phyloP scores from a whole-genome alignment of 2,797 vertebrate genomes.

The Hephaestus fuliginosus region DNA sequence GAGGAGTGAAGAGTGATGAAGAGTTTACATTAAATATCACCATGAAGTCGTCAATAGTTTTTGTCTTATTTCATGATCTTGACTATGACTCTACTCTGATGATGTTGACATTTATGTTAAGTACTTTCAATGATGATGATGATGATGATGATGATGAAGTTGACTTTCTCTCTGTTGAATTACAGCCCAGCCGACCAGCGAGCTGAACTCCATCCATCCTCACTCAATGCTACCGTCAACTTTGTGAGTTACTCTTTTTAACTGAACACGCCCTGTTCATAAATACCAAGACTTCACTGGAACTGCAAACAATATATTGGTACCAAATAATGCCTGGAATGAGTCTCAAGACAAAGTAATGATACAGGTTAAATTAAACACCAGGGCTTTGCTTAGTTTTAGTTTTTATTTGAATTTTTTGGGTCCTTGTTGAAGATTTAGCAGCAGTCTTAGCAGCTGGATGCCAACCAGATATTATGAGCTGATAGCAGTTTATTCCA shows the following conservation, averaged over 20 bases:
- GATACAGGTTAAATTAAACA: background rate
- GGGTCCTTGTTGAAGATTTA: too few species aligned
- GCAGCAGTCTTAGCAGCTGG: too few species aligned
- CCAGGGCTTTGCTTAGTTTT: background rate
- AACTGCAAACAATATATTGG: too few species aligned
- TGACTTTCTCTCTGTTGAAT: constrained; percentile 13
- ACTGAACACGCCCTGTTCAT: background rate
- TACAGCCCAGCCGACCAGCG: constrained; percentile 39
- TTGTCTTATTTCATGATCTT: too few species aligned
- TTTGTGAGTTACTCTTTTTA: constrained; percentile 60
- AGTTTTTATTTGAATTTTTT: background rate
- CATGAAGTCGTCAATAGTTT: too few species aligned
- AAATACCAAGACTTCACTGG: background rate
- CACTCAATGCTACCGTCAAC: constrained; percentile 36
- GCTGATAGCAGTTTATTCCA: too few species aligned
- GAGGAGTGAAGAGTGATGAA: too few species aligned
- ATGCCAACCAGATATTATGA: too few species aligned
- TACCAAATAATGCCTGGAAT: background rate
- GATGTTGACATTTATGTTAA: background rate
- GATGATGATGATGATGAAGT: constrained; percentile 7
- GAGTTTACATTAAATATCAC: too few species aligned
- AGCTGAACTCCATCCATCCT: constrained; percentile 4
- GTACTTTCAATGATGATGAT: background rate
- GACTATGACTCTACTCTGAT: background rate
- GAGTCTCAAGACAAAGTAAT: background rate